phyloP scores from a whole-genome alignment of 2,113 vertebrate species.

The Dolichallabes microphthalmus region DNA sequence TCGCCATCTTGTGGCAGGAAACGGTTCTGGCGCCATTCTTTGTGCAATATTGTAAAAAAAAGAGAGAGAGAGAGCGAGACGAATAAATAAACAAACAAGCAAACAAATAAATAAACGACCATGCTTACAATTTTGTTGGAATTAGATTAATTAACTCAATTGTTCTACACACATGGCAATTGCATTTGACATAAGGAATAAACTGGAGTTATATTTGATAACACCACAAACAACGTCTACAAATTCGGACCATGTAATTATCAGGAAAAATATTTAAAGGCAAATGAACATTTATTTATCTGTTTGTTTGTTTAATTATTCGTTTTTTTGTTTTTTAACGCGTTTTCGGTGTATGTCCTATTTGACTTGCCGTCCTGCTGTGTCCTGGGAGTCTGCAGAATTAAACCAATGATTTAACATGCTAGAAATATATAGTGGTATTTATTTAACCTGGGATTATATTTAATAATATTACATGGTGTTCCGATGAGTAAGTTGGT shows the following conservation, averaged over 20 bases:
- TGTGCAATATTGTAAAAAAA: too few relatives aligned
- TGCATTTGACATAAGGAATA: not conserved
- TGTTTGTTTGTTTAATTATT: not conserved
- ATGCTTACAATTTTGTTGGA: not conserved
- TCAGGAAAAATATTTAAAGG: not conserved
- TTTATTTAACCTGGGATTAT: not conserved
- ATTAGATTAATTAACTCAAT: not conserved
- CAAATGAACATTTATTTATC: not conserved
- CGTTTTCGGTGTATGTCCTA: slow-evolving; percentile 1
- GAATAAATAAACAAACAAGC: not conserved
- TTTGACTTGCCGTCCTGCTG: not conserved
- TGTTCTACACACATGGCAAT: not conserved
- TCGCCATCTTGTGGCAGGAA: not conserved
- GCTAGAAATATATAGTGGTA: not conserved
- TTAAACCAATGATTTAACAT: not conserved
- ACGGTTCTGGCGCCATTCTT: too few relatives aligned
- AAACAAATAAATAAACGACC: too few relatives aligned
- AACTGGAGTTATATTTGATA: not conserved
- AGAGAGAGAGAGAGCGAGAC: too few relatives aligned
- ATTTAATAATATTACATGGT: not conserved
- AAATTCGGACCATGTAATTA: not conserved
- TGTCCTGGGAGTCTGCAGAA: not conserved
- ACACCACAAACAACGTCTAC: too few relatives aligned
- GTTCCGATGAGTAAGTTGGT: slow-evolving; percentile 3
- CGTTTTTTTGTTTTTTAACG: not conserved